A percentile compares a stretch with the other conserved stretches of the same genome.
phyloP scores from a whole-genome alignment of 2,888 invertebrate genomes.

The Dilophus febrilis region DNA sequence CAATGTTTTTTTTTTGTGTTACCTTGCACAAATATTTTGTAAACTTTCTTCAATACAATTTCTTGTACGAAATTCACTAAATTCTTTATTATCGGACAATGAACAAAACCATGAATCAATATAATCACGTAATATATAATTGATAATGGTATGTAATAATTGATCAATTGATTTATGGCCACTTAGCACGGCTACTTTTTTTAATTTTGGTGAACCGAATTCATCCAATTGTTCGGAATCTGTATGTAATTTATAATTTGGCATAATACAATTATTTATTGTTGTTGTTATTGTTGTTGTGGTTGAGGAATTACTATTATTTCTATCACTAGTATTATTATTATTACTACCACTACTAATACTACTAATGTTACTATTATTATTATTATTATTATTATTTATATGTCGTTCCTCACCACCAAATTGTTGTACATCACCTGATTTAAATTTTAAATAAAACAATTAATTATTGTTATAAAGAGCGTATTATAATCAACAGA shows the following conservation, averaged over 20 bases:
- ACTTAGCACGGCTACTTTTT: slow-evolving; percentile 12
- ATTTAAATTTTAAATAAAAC: no score
- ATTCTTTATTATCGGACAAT: slow-evolving; percentile 13
- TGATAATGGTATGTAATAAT: slow-evolving; percentile 12
- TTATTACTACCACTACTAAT: no score
- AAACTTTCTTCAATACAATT: slow-evolving; percentile 13
- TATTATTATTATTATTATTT: no score
- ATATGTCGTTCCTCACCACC: no score
- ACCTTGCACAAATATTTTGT: slow-evolving; percentile 11
- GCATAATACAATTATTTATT: background rate
- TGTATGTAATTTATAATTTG: background rate
- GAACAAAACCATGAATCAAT: slow-evolving; percentile 14
- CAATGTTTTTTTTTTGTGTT: no score
- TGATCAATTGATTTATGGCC: slow-evolving; percentile 13
- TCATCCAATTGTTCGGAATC: slow-evolving; percentile 23
- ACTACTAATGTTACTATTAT: no score
- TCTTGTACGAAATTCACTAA: slow-evolving; percentile 12
- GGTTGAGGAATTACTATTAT: background rate
- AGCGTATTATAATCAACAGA: no score
- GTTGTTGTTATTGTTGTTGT: background rate
- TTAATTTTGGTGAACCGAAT: slow-evolving; percentile 24
- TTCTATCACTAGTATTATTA: no score
- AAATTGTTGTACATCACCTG: no score
- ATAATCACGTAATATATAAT: slow-evolving; percentile 13
- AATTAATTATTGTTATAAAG: no score